These are phyloP conservation scores for Premnoplex brunnescens DNA, from an alignment of 2,797 vertebrate genomes.

Conservation along the genomic window DNA sequence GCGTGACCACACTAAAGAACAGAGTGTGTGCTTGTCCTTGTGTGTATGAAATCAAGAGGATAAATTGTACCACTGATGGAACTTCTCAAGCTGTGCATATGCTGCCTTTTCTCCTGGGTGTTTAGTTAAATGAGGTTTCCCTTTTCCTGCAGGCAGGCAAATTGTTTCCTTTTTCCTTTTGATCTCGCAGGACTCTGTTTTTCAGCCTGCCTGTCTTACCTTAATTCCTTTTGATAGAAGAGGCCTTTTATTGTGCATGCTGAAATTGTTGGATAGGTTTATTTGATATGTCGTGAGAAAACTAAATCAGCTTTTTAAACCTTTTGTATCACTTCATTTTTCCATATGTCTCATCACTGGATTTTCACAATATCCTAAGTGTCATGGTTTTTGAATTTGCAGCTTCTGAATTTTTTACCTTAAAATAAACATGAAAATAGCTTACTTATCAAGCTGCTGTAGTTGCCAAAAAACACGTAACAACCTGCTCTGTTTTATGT, in stretches of 20 bases:
- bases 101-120: neutral
- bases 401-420: neutral
- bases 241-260: neutral
- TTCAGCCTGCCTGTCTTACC: neutral
- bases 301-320: neutral
- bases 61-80: neutral
- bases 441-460: neutral
- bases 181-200: neutral
- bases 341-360: neutral
- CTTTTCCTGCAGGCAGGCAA: neutral
- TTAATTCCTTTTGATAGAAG: neutral
- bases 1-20: neutral
- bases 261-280: neutral
- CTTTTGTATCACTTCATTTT: neutral
- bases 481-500: neutral
- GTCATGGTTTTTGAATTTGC: neutral
- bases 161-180: neutral
- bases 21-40: neutral
- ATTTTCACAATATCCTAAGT: neutral
- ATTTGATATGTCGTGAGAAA: neutral
- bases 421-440: neutral
- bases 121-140: neutral
- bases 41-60: neutral
- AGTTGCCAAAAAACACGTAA: neutral
- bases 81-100: neutral